A percentile compares a stretch with the other conserved stretches of the same genome.
Conservation (phyloP, 2,888 invertebrate genomes). For the Serrognathus titanus region DNA sequence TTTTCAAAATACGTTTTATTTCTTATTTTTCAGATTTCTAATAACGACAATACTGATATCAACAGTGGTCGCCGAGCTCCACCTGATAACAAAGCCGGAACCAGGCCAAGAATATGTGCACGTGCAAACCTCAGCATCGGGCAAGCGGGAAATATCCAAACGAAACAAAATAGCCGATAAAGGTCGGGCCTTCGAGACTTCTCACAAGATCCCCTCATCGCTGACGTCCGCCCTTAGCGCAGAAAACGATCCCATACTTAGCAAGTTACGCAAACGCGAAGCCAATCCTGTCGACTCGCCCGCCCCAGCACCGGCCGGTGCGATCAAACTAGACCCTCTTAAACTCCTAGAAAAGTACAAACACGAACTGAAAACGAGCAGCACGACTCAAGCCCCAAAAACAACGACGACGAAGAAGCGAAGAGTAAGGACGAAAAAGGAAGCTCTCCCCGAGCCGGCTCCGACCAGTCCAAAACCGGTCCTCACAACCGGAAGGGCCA, state of each 20-base stretch:
- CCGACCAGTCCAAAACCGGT: constrained; percentile 56
- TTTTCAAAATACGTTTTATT: background rate
- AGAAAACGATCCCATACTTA: constrained; percentile 32
- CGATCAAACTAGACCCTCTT: constrained; percentile 41
- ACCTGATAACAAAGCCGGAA: constrained; percentile 61
- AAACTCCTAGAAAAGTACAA: constrained; percentile 44
- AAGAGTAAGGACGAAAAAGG: constrained; percentile 34
- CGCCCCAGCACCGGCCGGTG: constrained; percentile 47
- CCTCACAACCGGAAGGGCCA: constrained; percentile 52
- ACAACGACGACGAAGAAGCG: constrained; percentile 46
- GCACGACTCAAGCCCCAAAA: constrained; percentile 21
- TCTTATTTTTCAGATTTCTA: constrained; percentile 36
- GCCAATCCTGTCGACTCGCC: constrained; percentile 32
- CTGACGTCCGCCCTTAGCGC: constrained; percentile 43
- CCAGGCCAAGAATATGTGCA: constrained; percentile 66
- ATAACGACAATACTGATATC: constrained; percentile 25
- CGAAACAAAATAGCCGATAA: constrained; percentile 25
- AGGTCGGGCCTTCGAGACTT: constrained; percentile 59
- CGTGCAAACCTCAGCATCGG: constrained; percentile 51
- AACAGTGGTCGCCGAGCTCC: constrained; percentile 48
- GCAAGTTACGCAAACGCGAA: constrained; percentile 34
- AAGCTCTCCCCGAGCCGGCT: constrained; percentile 30
- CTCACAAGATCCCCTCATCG: constrained; percentile 66
- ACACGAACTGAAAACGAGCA: constrained; percentile 34
- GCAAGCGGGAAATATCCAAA: constrained; percentile 38